phyloP scores from a whole-genome alignment of 2,888 invertebrate genomes.

The Rhodophaea formosa region DNA sequence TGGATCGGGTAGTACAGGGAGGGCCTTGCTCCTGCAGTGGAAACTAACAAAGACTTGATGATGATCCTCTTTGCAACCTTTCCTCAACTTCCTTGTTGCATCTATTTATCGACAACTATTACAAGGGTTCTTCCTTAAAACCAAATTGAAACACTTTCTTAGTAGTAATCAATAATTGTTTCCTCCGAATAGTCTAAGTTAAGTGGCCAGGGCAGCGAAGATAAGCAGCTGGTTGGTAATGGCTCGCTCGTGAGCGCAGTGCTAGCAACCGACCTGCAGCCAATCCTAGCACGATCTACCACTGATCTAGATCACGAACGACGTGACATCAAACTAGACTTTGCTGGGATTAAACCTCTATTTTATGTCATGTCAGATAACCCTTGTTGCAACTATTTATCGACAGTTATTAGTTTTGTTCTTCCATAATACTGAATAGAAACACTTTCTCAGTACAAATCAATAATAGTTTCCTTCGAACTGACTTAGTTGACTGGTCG shows the following conservation, averaged over 20 bases:
- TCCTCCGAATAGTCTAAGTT: not conserved
- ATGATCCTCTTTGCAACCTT: too few species aligned
- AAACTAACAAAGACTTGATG: too few species aligned
- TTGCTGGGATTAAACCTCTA: too few species aligned
- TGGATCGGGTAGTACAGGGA: too few species aligned
- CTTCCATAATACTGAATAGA: not conserved
- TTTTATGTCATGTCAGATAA: too few species aligned
- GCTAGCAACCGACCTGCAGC: conserved; percentile 45
- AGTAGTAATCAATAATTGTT: not conserved
- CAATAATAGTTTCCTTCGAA: not conserved
- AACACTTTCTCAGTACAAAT: not conserved
- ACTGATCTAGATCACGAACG: too few species aligned
- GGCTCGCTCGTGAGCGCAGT: conserved; percentile 55
- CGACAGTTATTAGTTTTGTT: not conserved
- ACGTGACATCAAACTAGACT: too few species aligned
- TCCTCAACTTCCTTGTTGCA: too few species aligned
- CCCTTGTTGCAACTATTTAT: not conserved
- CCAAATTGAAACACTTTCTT: not conserved
- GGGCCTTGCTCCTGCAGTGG: too few species aligned
- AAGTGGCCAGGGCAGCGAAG: not conserved
- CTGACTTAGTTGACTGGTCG: not conserved
- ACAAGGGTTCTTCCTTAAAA: not conserved
- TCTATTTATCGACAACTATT: not conserved
- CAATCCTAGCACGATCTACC: too few species aligned
- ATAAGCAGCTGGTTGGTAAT: conserved; percentile 44